These are phyloP conservation scores for Polyommatus iphigenia DNA, from an alignment of 2,888 invertebrate species.

Conservation along the genomic window DNA sequence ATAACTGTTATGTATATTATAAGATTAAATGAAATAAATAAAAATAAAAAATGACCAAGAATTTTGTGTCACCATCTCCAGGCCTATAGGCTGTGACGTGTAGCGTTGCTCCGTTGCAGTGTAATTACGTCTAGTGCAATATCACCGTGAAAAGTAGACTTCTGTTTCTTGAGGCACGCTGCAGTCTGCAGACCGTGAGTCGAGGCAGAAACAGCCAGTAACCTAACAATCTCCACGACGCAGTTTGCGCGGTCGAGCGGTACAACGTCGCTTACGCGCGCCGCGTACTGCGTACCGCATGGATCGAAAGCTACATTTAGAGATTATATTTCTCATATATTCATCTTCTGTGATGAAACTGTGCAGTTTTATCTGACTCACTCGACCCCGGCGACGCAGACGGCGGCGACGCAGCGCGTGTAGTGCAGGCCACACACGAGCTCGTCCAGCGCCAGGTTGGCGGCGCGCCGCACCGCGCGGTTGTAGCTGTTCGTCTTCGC, in stretches of 20 bases:
- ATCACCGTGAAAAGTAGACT: no score
- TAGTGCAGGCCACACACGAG: slow-evolving; percentile 84
- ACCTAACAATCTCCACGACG: no score
- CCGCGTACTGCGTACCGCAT: not conserved
- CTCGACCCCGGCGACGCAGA: slow-evolving; percentile 69
- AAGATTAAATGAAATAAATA: no score
- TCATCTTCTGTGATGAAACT: not conserved
- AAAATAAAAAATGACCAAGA: no score
- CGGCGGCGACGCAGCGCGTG: slow-evolving; percentile 74
- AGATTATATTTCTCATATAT: not conserved
- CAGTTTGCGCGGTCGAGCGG: no score
- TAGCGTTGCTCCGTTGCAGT: not conserved
- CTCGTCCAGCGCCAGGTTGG: slow-evolving; percentile 84
- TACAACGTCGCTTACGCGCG: not conserved
- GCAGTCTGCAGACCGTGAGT: not conserved
- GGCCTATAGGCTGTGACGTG: no score
- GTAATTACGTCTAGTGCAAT: not conserved
- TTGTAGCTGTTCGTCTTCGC: slow-evolving; percentile 87
- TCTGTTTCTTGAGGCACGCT: not conserved
- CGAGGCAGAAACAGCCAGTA: not conserved
- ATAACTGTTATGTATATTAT: no score
- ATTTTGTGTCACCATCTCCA: no score
- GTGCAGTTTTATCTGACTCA: slow-evolving; percentile 39
- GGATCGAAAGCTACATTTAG: not conserved
- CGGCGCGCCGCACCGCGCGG: slow-evolving; percentile 87